These are phyloP conservation scores for Drosophila nigritarsus DNA, from an alignment of 2,888 invertebrate species.

Conservation along the genomic window DNA sequence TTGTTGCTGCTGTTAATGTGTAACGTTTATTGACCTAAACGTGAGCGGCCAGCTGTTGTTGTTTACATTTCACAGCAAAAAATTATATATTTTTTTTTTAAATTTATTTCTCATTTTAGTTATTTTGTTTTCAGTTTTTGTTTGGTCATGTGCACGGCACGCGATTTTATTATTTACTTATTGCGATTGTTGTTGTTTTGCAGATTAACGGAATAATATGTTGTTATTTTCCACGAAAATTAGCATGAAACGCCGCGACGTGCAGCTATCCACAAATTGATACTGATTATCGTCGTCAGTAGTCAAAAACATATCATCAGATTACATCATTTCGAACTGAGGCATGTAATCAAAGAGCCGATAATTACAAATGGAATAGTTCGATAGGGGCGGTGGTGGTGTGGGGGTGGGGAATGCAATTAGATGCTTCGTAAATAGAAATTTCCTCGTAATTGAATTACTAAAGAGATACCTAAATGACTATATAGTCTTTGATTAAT, in stretches of 20 bases:
- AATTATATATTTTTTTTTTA: background rate
- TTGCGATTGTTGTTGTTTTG: slow-evolving; percentile 17
- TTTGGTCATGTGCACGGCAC: slow-evolving; percentile 60
- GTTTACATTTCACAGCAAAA: too few relatives aligned
- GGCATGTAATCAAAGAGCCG: slow-evolving; percentile 14
- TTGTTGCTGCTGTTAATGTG: too few relatives aligned
- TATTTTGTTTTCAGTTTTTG: slow-evolving; percentile 22
- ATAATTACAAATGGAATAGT: slow-evolving; percentile 7
- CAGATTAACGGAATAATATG: slow-evolving; percentile 27
- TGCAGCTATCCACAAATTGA: slow-evolving; percentile 34
- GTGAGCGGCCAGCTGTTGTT: too few relatives aligned
- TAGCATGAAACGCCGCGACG: slow-evolving; percentile 21
- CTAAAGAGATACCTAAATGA: background rate
- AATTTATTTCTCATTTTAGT: slow-evolving; percentile 16
- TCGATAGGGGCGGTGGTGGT: background rate
- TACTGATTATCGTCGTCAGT: slow-evolving; percentile 27
- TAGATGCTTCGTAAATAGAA: slow-evolving; percentile 2
- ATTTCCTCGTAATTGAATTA: slow-evolving; percentile 1
- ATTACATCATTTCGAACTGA: slow-evolving; percentile 26
- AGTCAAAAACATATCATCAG: slow-evolving; percentile 26
- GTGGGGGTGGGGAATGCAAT: background rate
- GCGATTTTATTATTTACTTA: slow-evolving; percentile 42
- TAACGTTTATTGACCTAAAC: too few relatives aligned
- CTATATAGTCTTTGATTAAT: background rate
- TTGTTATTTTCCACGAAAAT: slow-evolving; percentile 28